Percentiles rank a stretch among this genome's conserved stretches.
Evolutionary conservation across 2,888 invertebrate genomes (phyloP).

Genomic region (Tolmerus cingulatus): DNA sequence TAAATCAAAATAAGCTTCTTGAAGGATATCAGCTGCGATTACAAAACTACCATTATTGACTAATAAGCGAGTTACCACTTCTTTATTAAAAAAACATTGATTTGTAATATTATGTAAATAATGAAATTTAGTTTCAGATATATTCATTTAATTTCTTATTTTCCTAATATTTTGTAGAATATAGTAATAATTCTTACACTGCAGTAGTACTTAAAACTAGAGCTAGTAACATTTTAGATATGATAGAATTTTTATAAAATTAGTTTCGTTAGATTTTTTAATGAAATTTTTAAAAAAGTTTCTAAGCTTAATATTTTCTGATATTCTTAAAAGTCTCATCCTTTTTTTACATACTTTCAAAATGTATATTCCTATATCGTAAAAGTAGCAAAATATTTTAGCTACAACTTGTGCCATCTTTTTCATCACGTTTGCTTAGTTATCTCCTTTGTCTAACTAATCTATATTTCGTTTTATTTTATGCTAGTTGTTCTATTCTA

Average conservation of each 20-base stretch:
- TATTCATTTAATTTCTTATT: background rate
- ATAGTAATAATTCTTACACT: background rate
- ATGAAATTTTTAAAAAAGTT: background rate
- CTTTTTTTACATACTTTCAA: background rate
- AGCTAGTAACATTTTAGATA: background rate
- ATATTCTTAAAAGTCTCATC: background rate
- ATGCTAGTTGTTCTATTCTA: no score
- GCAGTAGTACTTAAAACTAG: background rate
- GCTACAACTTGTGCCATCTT: background rate
- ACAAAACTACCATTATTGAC: no score
- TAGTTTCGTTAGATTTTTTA: background rate
- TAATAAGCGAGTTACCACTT: background rate
- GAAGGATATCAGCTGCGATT: no score
- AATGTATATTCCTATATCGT: background rate
- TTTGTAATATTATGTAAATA: background rate
- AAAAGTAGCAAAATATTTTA: no score
- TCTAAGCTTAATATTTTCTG: background rate
- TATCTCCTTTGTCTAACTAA: background rate
- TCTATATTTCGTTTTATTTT: background rate
- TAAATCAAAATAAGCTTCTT: background rate
- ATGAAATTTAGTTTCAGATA: background rate
- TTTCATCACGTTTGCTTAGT: background rate
- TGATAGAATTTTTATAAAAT: background rate
- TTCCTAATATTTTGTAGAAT: background rate
- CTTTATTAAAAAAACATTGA: background rate